Percentiles rank a stretch among this genome's conserved stretches.
phyloP scores from a whole-genome alignment of 2,888 invertebrate species.

The Perdita meconis region DNA sequence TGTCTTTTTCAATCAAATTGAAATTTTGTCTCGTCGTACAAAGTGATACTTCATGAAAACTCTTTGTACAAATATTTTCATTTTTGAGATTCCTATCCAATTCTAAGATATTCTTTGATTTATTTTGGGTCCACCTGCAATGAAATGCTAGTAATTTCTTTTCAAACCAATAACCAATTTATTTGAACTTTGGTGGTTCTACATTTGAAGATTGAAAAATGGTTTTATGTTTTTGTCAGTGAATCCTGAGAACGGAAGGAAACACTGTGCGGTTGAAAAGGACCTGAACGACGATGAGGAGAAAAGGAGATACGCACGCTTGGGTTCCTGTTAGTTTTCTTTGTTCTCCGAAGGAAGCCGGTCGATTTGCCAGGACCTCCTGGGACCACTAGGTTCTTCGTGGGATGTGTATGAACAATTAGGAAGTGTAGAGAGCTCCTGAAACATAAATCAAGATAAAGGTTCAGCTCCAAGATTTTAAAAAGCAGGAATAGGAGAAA shows the following conservation, averaged over 20 bases:
- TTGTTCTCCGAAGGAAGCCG: conserved; percentile 30
- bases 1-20: too few relatives aligned
- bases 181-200: too few relatives aligned
- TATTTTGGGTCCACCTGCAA: too few relatives aligned
- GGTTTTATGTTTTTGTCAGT: not conserved
- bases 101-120: too few relatives aligned
- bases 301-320: conserved; percentile 2
- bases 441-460: conserved; percentile 16
- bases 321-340: conserved; percentile 2
- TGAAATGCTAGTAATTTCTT: too few relatives aligned
- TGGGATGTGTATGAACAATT: conserved; percentile 23
- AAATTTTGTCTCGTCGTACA: too few relatives aligned
- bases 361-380: conserved; percentile 12
- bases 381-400: conserved; percentile 13
- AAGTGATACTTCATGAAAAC: too few relatives aligned
- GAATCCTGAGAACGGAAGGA: not conserved
- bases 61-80: too few relatives aligned
- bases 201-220: not conserved
- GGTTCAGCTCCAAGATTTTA: not conserved
- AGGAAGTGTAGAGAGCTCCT: conserved; percentile 1
- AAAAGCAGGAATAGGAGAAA: not conserved
- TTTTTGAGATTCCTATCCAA: too few relatives aligned
- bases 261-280: not conserved
- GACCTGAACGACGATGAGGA: not conserved
- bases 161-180: too few relatives aligned